Conservation (phyloP, 2,888 invertebrate genomes). For the Oxyscelio sp. region DNA sequence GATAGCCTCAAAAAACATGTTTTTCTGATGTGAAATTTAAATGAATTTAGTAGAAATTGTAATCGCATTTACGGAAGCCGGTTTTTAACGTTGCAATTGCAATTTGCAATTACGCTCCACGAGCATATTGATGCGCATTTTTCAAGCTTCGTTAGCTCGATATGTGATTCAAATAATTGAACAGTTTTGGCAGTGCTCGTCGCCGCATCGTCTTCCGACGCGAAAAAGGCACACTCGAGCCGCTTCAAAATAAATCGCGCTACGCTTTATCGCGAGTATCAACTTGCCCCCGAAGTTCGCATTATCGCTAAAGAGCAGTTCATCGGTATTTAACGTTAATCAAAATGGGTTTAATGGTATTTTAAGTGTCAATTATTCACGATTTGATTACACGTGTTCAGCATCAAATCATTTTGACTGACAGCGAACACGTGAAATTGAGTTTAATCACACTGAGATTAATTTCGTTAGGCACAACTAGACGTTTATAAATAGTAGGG, state of each 20-base stretch:
- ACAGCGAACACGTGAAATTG: slow-evolving; percentile 64
- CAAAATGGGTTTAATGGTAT: slow-evolving; percentile 61
- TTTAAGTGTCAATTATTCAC: slow-evolving; percentile 71
- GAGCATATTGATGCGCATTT: slow-evolving; percentile 31
- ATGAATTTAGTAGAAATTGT: slow-evolving; percentile 51
- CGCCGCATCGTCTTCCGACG: no score
- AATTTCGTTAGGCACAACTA: slow-evolving; percentile 59
- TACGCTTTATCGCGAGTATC: slow-evolving; percentile 5
- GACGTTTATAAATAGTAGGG: slow-evolving; percentile 65
- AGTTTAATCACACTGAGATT: slow-evolving; percentile 68
- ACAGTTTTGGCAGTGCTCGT: no score
- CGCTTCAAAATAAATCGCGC: slow-evolving; percentile 26
- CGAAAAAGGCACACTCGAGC: no score
- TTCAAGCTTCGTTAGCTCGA: slow-evolving; percentile 29
- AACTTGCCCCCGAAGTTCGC: slow-evolving; percentile 27
- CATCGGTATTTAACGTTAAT: slow-evolving; percentile 55
- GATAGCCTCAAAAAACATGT: no score
- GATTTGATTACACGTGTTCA: slow-evolving; percentile 67
- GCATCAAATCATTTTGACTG: slow-evolving; percentile 66
- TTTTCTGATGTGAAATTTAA: slow-evolving; percentile 35
- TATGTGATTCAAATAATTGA: no score
- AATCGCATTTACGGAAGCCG: slow-evolving; percentile 51
- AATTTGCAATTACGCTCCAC: slow-evolving; percentile 33
- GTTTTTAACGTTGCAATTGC: slow-evolving; percentile 40
- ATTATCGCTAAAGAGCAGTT: no score